These are phyloP conservation scores for Pristionchus pacificus DNA, from an alignment of 1,140 invertebrate genomes.

Conservation along the genomic window DNA sequence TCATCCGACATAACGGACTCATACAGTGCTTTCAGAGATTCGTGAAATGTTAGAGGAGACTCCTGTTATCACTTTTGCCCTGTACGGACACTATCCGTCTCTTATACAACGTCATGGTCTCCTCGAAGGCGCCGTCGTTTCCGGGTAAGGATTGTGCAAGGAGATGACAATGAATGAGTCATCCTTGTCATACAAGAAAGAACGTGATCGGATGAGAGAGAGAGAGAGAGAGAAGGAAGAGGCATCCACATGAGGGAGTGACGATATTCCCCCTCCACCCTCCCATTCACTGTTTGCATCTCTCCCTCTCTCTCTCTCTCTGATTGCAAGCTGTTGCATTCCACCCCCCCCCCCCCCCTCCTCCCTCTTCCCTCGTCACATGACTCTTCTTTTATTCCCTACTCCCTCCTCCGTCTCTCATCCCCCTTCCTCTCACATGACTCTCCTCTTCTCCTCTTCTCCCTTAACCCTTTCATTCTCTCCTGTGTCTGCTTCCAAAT, in stretches of 20 bases:
- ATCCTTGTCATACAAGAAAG: too few relatives aligned
- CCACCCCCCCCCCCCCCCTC: not conserved
- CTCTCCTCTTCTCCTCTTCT: not conserved
- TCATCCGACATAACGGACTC: too few relatives aligned
- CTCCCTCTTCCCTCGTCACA: not conserved
- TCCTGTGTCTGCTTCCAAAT: not conserved
- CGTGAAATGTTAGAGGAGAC: too few relatives aligned
- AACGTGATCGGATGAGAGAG: not conserved
- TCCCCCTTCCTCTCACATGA: constrained; percentile 1
- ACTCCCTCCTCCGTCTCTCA: not conserved
- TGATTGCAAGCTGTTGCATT: constrained; percentile 14
- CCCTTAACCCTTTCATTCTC: not conserved
- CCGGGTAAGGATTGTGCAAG: not conserved
- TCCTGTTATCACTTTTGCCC: too few relatives aligned
- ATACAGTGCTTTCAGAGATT: too few relatives aligned
- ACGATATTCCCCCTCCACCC: not conserved
- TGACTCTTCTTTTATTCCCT: not conserved
- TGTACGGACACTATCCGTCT: not conserved
- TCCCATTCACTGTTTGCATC: not conserved
- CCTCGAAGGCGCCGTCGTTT: not conserved
- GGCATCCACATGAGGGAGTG: not conserved
- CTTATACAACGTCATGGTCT: not conserved
- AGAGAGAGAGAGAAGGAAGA: not conserved
- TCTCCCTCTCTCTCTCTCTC: constrained; percentile 4
- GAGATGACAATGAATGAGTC: not conserved